Conservation (phyloP, 2,113 vertebrate genomes). For the Syrmaticus mikado region DNA sequence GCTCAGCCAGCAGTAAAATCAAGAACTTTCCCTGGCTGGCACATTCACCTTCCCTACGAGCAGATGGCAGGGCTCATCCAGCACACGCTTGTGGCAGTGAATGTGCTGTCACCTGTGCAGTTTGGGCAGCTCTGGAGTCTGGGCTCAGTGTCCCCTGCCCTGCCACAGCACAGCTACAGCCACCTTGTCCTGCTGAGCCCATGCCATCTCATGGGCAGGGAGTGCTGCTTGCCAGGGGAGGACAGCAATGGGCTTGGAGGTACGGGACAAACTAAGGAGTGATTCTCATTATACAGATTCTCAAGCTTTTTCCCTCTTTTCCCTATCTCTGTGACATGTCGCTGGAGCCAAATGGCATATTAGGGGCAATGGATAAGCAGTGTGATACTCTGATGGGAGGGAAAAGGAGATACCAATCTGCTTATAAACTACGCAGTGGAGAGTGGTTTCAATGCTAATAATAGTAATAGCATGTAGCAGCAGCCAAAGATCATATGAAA, state of each 20-base stretch:
- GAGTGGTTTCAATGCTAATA: background rate
- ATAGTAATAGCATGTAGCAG: background rate
- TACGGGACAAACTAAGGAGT: background rate
- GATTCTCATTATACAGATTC: background rate
- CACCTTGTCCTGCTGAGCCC: background rate
- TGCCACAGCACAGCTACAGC: accelerated
- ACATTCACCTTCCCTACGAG: background rate
- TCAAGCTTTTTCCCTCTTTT: background rate
- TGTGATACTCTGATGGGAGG: background rate
- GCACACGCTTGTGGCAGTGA: background rate
- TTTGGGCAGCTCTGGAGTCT: background rate
- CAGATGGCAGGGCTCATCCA: background rate
- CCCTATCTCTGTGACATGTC: background rate
- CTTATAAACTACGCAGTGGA: background rate
- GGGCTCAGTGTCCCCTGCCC: background rate
- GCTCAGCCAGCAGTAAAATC: slow-evolving; percentile 21
- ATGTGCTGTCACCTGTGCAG: background rate
- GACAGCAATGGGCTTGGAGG: background rate
- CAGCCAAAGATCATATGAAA: background rate
- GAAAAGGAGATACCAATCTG: background rate
- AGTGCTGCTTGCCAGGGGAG: background rate
- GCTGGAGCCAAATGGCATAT: background rate
- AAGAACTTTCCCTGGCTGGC: background rate
- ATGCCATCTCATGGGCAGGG: background rate
- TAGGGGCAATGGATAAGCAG: background rate